Conservation (phyloP, 35 echinoderm and acorn worm genomes). For the Hemicentrotus pulcherrimus region DNA sequence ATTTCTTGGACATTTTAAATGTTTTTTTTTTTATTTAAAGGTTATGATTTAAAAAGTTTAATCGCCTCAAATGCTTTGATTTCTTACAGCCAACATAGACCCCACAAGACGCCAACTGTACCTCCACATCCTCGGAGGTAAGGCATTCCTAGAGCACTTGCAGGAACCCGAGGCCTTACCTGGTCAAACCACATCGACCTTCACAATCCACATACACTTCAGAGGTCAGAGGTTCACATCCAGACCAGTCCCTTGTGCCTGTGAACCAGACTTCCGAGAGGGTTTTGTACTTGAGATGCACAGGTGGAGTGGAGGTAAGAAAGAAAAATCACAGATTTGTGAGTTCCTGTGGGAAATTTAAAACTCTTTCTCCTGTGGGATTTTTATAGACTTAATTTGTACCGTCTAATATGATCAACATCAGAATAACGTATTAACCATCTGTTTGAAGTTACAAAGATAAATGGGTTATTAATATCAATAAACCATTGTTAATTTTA, state of each 20-base stretch:
- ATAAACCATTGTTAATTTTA: no score
- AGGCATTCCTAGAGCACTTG: constrained; percentile 96
- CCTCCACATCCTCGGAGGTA: constrained; percentile 83
- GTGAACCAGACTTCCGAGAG: constrained; percentile 95
- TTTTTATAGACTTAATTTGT: neutral
- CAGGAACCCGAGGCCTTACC: constrained; percentile 94
- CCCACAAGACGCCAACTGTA: constrained; percentile 93
- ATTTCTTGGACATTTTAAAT: no score
- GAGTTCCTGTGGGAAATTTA: neutral
- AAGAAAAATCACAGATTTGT: neutral
- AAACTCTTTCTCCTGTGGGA: neutral
- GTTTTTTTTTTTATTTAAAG: no score
- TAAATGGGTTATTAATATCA: no score
- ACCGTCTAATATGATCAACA: no score
- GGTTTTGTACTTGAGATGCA: constrained; percentile 93
- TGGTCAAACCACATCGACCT: constrained; percentile 78
- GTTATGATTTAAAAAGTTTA: no score
- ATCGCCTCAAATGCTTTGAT: neutral
- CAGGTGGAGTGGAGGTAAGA: constrained; percentile 80
- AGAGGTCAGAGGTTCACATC: constrained; percentile 91
- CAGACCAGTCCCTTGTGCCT: constrained; percentile 88
- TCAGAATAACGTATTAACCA: no score
- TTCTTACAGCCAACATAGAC: constrained; percentile 86
- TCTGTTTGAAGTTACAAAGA: no score
- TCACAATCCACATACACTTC: constrained; percentile 85